Evolutionary conservation across 2,888 invertebrate species (phyloP), one percentile per base, ranked within the genome.

Genomic region (Dendrolimus houi): DNA sequence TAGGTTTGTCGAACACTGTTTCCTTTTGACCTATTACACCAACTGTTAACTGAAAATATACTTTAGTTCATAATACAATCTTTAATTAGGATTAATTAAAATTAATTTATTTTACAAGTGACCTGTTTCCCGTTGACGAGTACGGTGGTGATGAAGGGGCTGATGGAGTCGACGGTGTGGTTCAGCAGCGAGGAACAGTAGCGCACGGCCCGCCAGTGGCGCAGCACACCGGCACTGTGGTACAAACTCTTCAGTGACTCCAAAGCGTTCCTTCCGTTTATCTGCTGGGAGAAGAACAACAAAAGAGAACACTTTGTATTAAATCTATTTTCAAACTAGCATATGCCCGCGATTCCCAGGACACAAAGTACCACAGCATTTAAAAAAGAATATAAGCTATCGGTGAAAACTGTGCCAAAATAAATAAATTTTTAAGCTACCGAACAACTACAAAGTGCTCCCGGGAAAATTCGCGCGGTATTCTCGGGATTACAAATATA

Each of bases 111-210:
- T n/a, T 54, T 53, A 13, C 13, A 54, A 52, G 1, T 52, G 9
- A 97, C 97, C 93, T 99, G 98, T 85, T 99, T 99, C 62, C 99
- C 99, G 84, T 98, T 96, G 53, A 99, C 99, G 55, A 99, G 92
- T 65, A 99, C 97, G 52, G 98, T 97, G 53, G 99, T 99, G 72
- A 99, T 98, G 77, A 98, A 98, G 7, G 99, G 99, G 84, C 98
- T 98, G 73, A 99, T 97, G 64, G 98, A 98, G 88, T 99, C 99
- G 9, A 99, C 99, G 58, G 97, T 96, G 83, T 99, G 99, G 81
- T 94, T 94, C 60, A 99, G 92, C 58, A 99, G 92, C 69, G 98
- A 98, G 64, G 98, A 98, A 75, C 98, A 98, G 84, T 98, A 97
- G 57, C 99, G 94, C 54, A 99, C 98, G 47, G 96, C 97, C 64